Evolutionary conservation across 2,113 vertebrate species (phyloP).

Genomic region (Apteryx mantelli): DNA sequence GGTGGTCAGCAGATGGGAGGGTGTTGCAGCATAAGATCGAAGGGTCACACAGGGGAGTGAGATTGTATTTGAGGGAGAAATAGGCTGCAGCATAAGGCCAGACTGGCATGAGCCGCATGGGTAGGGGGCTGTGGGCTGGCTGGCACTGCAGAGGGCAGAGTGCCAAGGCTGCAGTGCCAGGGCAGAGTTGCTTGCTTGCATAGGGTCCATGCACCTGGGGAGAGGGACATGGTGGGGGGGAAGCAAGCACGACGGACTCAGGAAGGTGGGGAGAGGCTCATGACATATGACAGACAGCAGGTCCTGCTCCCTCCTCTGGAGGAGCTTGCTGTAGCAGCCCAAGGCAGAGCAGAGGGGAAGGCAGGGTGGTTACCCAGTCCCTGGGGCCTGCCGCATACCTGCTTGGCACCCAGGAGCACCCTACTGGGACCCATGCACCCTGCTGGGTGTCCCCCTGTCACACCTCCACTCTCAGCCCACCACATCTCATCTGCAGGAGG

Average conservation of each 20-base stretch:
- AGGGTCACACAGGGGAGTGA: not conserved
- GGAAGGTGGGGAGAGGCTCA: not conserved
- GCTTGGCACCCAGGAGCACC: not conserved
- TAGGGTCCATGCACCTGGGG: not conserved
- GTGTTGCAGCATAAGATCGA: not conserved
- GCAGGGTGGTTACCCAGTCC: not conserved
- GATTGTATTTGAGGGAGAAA: not conserved
- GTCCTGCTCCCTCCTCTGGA: not conserved
- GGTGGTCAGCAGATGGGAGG: not conserved
- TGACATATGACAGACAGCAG: not conserved
- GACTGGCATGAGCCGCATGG: not conserved
- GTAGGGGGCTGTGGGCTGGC: accelerated
- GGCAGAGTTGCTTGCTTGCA: not conserved
- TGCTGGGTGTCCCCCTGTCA: not conserved
- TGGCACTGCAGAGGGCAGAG: not conserved
- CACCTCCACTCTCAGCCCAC: not conserved
- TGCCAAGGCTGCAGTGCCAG: accelerated
- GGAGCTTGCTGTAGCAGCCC: not conserved
- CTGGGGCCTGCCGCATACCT: not conserved
- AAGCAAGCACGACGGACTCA: not conserved
- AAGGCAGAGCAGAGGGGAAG: not conserved
- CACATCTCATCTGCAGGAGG: not conserved
- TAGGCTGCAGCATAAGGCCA: not conserved
- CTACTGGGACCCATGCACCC: not conserved
- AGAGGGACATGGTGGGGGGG: not conserved